Conservation (phyloP, 1,140 invertebrate genomes). For the Microplitis demolitor region DNA sequence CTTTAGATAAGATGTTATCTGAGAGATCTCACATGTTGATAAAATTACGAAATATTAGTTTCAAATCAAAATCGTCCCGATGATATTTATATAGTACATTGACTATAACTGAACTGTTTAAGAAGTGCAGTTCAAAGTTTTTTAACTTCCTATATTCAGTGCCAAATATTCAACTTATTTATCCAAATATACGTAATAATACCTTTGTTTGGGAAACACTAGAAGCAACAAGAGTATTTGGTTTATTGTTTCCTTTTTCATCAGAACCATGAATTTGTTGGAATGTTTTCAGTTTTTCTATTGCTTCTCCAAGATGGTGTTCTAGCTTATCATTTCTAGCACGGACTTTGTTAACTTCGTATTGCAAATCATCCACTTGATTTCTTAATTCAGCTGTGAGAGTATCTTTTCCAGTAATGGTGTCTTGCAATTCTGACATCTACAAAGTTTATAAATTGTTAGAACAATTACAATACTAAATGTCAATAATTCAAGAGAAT, state of each 20-base stretch:
- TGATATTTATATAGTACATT: too few species aligned
- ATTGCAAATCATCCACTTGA: constrained; percentile 94
- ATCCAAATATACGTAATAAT: constrained; percentile 7
- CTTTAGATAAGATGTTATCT: too few species aligned
- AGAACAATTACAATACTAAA: too few species aligned
- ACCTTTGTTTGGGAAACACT: constrained; percentile 71
- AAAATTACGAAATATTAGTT: too few species aligned
- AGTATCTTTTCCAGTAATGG: constrained; percentile 88
- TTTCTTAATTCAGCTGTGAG: constrained; percentile 93
- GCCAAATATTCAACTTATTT: too few species aligned
- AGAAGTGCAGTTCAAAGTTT: too few species aligned
- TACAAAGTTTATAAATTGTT: constrained; percentile 39
- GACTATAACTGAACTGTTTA: too few species aligned
- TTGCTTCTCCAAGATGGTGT: constrained; percentile 84
- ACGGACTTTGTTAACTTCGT: constrained; percentile 88
- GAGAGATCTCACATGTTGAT: too few species aligned
- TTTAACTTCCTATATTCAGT: too few species aligned
- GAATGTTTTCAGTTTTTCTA: constrained; percentile 87
- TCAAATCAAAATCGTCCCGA: too few species aligned
- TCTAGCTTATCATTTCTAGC: constrained; percentile 90
- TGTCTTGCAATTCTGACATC: constrained; percentile 90
- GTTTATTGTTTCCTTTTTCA: constrained; percentile 60
- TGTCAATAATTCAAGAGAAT: constrained; percentile 11
- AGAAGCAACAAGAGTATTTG: constrained; percentile 61
- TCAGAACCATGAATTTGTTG: constrained; percentile 75